Conservation (phyloP, 2,888 invertebrate genomes). For the Argyresthia goedartella region DNA sequence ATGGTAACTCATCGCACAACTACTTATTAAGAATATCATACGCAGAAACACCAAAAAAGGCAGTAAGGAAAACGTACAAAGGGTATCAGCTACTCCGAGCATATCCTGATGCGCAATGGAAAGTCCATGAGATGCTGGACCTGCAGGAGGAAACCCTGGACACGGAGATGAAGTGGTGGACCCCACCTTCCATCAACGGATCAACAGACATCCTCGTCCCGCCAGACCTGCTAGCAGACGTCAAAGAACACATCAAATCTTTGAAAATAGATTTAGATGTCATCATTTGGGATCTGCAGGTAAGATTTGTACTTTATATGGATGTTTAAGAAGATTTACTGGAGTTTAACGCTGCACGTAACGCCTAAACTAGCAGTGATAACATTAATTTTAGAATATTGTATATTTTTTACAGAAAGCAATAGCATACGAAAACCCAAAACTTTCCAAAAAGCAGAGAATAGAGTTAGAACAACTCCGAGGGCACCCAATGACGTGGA, state of each 20-base stretch:
- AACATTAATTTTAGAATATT: no score
- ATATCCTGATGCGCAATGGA: constrained; percentile 50
- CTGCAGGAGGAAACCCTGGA: constrained; percentile 61
- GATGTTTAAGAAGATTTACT: no score
- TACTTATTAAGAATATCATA: no score
- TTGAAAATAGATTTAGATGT: constrained; percentile 75
- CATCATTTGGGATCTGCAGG: constrained; percentile 80
- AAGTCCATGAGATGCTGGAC: constrained; percentile 54
- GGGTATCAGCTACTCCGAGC: constrained; percentile 66
- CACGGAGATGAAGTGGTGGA: constrained; percentile 66
- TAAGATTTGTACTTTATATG: constrained; percentile 22
- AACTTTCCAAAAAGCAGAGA: constrained; percentile 72
- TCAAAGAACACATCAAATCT: constrained; percentile 72
- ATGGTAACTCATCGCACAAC: no score
- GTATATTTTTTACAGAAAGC: constrained; percentile 63
- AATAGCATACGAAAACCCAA: constrained; percentile 76
- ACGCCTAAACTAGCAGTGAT: no score
- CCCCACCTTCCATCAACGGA: constrained; percentile 53
- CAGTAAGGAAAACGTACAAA: constrained; percentile 61
- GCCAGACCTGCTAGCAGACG: constrained; percentile 72
- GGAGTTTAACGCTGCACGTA: no score
- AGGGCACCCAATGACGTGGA: constrained; percentile 79
- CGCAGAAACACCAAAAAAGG: constrained; percentile 43
- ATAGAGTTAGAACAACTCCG: constrained; percentile 67
- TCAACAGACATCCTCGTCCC: constrained; percentile 81